Evolutionary conservation across 2,888 invertebrate species (phyloP), one percentile per base, ranked within the genome.

Genomic region (Heliconius cydno): DNA sequence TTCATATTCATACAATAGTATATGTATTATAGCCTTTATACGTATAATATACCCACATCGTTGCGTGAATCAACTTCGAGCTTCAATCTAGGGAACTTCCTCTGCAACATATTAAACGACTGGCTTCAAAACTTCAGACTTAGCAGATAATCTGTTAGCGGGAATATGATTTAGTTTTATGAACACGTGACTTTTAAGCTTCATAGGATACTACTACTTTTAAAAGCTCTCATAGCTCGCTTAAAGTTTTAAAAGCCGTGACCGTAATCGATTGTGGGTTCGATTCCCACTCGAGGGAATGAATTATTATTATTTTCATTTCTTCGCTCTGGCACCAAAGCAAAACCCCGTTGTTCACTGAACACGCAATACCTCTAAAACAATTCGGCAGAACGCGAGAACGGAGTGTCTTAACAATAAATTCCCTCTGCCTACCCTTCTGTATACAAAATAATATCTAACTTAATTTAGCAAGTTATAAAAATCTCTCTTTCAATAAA

Each of bases 41-140:
- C 57, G 25, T 15, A 75, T 25, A 76, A 77, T 46, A 30, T 68
- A 76, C n/a, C n/a, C 60, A 28, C 60, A 38, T 34, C 70, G 60
- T 68, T 77, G 70, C 80, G 76, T 78, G 79, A 79, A 81, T 82
- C 81, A 80, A 81, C 78, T 81, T 77, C 78, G 78, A 74, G 79
- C 79, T 79, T 82, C 80, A 82, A 82, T 79, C 89, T 87, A 88
- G 85, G 87, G 87, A 92, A 93, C 91, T 93, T 93, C 88, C 87
- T 86, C 91, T 86, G 83, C 87, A 89, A 89, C 88, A 89, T 91
- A 89, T 89, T 89, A 89, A 88, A 88, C 85, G 85, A 84, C 81
- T 84, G 90, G 90, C 88, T 90, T 88, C 88, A 87, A 87, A 91
- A 92, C 90, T 91, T 90, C 83, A 86, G 87, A 87, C 88, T 90